These are phyloP conservation scores for Pollachius pollachius DNA, from an alignment of 2,113 vertebrate species.

Conservation along the genomic window DNA sequence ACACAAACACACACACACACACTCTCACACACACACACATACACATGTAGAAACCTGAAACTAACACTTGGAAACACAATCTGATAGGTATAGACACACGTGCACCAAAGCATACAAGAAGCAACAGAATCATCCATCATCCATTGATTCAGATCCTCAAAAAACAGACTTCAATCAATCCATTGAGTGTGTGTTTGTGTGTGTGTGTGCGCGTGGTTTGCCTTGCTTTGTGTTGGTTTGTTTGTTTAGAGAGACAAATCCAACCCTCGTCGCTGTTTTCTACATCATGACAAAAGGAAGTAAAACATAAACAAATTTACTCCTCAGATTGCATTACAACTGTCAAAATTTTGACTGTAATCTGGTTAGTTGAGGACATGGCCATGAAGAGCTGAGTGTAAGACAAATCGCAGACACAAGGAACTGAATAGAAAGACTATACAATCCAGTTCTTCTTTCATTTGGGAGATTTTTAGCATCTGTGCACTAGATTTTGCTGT, in stretches of 20 bases:
- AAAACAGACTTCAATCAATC: slow-evolving; percentile 25
- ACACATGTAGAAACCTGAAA: background rate
- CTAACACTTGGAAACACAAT: background rate
- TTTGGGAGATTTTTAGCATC: slow-evolving; percentile 26
- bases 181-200: background rate
- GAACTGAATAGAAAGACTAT: slow-evolving; percentile 29
- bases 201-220: background rate
- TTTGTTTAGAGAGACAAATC: slow-evolving; percentile 5
- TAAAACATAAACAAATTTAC: slow-evolving; percentile 47
- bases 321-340: slow-evolving; percentile 55
- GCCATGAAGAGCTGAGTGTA: slow-evolving; percentile 44
- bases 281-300: slow-evolving; percentile 26
- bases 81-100: background rate
- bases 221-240: background rate
- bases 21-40: background rate
- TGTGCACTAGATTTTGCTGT: slow-evolving; percentile 29
- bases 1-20: background rate
- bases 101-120: slow-evolving; percentile 2
- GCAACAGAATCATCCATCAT: slow-evolving; percentile 11
- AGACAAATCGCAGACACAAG: slow-evolving; percentile 46
- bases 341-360: slow-evolving; percentile 46
- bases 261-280: slow-evolving; percentile 27
- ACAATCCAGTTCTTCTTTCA: slow-evolving; percentile 37
- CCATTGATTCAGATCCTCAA: slow-evolving; percentile 6
- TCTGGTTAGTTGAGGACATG: slow-evolving; percentile 42